phyloP scores from a whole-genome alignment of 2,113 vertebrate species.

The Miniopterus natalensis region DNA sequence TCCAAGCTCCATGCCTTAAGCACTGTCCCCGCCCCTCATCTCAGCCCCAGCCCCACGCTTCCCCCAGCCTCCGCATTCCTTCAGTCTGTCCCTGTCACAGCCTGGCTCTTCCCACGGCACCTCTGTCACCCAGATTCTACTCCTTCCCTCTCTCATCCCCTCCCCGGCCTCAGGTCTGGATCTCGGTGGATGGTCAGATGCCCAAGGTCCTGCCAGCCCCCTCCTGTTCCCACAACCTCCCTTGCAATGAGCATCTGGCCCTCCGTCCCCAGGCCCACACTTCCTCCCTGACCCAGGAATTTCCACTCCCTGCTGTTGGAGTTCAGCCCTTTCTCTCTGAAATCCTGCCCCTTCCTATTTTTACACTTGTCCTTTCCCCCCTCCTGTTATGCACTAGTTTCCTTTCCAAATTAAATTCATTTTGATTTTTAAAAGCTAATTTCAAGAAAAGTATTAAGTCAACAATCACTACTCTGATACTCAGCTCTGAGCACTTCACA shows the following conservation, averaged over 20 bases:
- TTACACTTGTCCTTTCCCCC: not conserved
- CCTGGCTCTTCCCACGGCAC: not conserved
- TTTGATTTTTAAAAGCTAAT: not conserved
- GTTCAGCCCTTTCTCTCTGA: not conserved
- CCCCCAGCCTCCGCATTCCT: not conserved
- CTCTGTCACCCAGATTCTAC: not conserved
- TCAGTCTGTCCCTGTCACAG: not conserved
- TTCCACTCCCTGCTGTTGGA: not conserved
- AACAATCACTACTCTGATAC: not conserved
- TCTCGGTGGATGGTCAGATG: rapidly evolving
- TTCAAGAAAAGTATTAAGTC: not conserved
- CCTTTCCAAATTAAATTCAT: not conserved
- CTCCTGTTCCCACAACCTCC: not conserved
- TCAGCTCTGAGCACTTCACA: not conserved
- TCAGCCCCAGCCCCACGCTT: not conserved
- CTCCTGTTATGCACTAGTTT: not conserved
- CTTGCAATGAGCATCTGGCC: not conserved
- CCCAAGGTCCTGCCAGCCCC: not conserved
- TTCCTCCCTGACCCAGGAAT: not conserved
- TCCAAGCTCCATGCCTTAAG: not conserved
- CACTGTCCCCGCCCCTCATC: rapidly evolving
- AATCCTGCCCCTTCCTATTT: not conserved
- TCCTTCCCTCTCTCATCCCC: not conserved
- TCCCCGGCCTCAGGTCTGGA: too few relatives aligned
- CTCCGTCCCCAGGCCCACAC: not conserved